Conservation (phyloP, 2,113 vertebrate species). For the Pseudorhombus dupliciocellatus region DNA sequence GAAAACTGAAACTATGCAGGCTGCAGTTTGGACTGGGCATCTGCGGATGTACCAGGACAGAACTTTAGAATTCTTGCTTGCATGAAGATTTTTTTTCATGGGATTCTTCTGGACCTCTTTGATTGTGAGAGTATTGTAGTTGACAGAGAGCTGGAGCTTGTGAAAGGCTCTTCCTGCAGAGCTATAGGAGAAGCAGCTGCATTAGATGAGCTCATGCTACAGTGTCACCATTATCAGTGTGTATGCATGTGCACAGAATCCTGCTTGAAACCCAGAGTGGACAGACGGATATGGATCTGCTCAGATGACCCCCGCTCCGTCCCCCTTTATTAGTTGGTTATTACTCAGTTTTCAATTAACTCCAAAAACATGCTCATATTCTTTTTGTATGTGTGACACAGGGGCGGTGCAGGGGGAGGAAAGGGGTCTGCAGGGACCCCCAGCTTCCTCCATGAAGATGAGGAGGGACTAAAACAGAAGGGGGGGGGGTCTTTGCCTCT, state of each 20-base stretch:
- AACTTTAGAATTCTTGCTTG: neutral
- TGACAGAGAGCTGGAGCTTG: constrained; percentile 4
- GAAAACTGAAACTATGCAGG: constrained; percentile 40
- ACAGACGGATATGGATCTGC: constrained; percentile 38
- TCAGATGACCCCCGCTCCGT: no score
- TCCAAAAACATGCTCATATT: no score
- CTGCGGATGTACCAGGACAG: neutral
- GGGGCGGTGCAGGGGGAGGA: no score
- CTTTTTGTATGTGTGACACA: no score
- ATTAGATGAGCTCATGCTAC: constrained; percentile 34
- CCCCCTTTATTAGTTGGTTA: constrained; percentile 25
- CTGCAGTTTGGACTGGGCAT: constrained; percentile 57
- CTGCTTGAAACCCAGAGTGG: constrained; percentile 9
- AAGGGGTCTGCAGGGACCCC: constrained; percentile 44
- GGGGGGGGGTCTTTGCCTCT: constrained; percentile 4
- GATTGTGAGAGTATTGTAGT: neutral
- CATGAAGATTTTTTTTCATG: neutral
- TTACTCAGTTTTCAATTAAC: constrained; percentile 38
- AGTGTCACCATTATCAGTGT: constrained; percentile 20
- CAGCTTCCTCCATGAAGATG: constrained; percentile 37
- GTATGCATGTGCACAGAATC: constrained; percentile 28
- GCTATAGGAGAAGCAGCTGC: neutral
- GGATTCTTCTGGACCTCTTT: neutral
- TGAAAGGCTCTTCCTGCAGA: neutral
- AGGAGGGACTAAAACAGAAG: constrained; percentile 1